Percentiles rank a stretch among this genome's conserved stretches.
phyloP scores from a whole-genome alignment of 1,140 invertebrate species.

The Babylonia areolata region DNA sequence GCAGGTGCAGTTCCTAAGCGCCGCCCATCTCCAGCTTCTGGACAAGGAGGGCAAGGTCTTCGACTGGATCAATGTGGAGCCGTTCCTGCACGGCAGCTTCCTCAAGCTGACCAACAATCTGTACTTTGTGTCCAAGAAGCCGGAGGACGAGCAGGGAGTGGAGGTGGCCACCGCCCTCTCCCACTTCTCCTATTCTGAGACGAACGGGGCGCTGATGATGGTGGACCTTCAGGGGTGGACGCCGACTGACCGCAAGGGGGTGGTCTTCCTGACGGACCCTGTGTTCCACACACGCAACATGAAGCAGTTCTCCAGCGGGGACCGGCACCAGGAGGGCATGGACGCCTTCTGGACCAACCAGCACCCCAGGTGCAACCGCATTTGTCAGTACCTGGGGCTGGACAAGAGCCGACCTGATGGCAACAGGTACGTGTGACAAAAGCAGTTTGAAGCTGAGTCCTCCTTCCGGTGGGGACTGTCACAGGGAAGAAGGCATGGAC shows the following conservation, averaged over 20 bases:
- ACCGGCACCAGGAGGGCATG: slow-evolving; percentile 45
- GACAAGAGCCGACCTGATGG: slow-evolving; percentile 26
- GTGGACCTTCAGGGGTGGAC: slow-evolving; percentile 54
- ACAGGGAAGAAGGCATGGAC: no score
- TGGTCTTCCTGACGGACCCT: slow-evolving; percentile 52
- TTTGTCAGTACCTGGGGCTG: slow-evolving; percentile 43
- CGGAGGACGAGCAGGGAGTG: slow-evolving; percentile 18
- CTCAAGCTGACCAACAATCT: slow-evolving; percentile 53
- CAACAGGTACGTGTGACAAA: neutral
- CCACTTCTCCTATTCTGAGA: slow-evolving; percentile 45
- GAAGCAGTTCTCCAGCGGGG: slow-evolving; percentile 35
- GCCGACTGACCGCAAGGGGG: slow-evolving; percentile 34
- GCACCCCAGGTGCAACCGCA: slow-evolving; percentile 48
- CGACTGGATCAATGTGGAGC: slow-evolving; percentile 54
- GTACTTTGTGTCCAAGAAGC: neutral
- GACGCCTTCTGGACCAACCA: slow-evolving; percentile 46
- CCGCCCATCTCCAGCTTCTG: slow-evolving; percentile 45
- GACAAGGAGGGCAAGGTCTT: slow-evolving; percentile 26
- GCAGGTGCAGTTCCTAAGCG: slow-evolving; percentile 45
- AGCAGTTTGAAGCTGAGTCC: no score
- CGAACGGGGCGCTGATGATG: slow-evolving; percentile 45
- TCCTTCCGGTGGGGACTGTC: no score
- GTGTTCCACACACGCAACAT: slow-evolving; percentile 42
- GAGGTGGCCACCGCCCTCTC: slow-evolving; percentile 47
- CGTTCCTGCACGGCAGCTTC: slow-evolving; percentile 47